Conservation (phyloP, 2,797 vertebrate genomes). For the Calcarius lapponicus region DNA sequence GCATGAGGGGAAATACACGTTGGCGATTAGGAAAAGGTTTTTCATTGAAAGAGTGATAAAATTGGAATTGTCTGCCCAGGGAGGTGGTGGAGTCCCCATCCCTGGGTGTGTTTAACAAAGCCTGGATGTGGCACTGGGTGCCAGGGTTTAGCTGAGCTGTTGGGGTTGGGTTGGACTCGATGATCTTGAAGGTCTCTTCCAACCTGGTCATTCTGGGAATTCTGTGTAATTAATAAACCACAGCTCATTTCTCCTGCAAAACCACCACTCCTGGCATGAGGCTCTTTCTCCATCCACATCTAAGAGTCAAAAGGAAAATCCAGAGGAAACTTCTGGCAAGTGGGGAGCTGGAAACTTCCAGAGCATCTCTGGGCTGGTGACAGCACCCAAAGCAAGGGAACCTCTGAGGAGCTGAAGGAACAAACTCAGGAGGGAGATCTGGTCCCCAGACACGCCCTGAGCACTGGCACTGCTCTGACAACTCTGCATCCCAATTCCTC, state of each 20-base stretch:
- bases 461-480: not conserved
- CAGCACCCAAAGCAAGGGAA: not conserved
- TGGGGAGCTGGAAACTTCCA: not conserved
- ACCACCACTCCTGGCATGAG: not conserved
- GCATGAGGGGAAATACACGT: too few species aligned
- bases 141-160: too few species aligned
- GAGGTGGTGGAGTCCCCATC: too few species aligned
- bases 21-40: too few species aligned
- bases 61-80: too few species aligned
- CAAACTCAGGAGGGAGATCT: not conserved
- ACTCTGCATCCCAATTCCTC: not conserved
- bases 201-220: too few species aligned
- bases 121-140: too few species aligned
- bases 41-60: too few species aligned
- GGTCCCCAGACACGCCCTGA: rapidly evolving
- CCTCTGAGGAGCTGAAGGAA: not conserved
- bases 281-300: not conserved
- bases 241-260: not conserved
- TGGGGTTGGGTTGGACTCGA: too few species aligned
- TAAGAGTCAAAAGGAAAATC: not conserved
- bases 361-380: not conserved
- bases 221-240: not conserved
- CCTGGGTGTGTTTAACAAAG: too few species aligned
- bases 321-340: not conserved
- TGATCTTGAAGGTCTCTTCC: too few species aligned